Base-by-base conservation (phyloP, 2,113 vertebrate genomes). In the Dissostichus mawsoni region DNA sequence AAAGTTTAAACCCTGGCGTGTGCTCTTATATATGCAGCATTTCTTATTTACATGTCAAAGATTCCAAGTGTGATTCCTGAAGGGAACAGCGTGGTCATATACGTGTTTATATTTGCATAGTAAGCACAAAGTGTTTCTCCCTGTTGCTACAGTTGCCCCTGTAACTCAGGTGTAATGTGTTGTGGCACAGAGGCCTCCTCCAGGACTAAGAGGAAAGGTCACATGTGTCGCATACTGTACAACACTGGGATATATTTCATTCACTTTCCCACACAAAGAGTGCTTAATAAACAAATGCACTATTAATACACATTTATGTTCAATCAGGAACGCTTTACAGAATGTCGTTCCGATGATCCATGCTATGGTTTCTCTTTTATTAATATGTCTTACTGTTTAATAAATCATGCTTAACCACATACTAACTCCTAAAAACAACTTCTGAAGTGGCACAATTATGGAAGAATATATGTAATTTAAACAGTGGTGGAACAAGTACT, bases 181-280 rank as follows among this genome's bases (percentile, higher is more conserved):
- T 62, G 44, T 2, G 20, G 1, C 20, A 66, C 11, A 17, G 74
- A 76, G 55, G 48, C 57, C 63, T 73, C 47, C 16, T 53, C 61
- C 51, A 59, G 12, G 59, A 56, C 20, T 56, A 16, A 51, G 55
- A 63, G 20, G 29, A 65, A 75, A 90, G 79, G 81, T 80, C 74
- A 78, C 57, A 66, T 66, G 45, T 47, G 33, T 2, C 33, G 63
- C 64, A 64, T 47, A 29, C 29, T 29, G 29, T 29, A 44, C 8
- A 3, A 47, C n/a, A 66, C 58, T 64, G n/a, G 7, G 76, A 12
- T 56, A 8, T 1, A 18, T 44, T 66, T 14, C 10, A 36, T 62
- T 55, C 12, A 44, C 51, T 78, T 71, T 36, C 11, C 48, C 9
- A 29, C 25, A 13, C n/a, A 3, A 3, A 36, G 2, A n/a, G n/a